A percentile compares a stretch with the other conserved stretches of the same genome.
Evolutionary conservation across 2,888 invertebrate genomes (phyloP).

Genomic region (Neelides folsomi): DNA sequence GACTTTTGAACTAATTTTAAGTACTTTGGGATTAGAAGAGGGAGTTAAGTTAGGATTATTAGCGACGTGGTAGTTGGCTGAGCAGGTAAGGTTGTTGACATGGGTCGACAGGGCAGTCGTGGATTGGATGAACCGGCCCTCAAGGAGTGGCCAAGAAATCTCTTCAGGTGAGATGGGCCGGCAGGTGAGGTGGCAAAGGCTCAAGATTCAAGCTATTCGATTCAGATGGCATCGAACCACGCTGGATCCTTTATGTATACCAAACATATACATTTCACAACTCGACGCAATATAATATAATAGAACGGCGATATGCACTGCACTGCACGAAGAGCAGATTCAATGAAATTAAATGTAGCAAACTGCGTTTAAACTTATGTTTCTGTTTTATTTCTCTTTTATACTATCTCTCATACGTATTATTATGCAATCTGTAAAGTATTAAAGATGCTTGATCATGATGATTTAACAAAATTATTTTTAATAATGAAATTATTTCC

Average conservation of each 20-base stretch:
- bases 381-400: too few relatives aligned
- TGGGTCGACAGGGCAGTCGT: slow-evolving; percentile 3
- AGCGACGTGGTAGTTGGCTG: not conserved
- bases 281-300: not conserved
- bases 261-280: not conserved
- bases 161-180: not conserved
- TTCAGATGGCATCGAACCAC: not conserved
- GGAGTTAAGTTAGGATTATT: not conserved
- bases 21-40: not conserved
- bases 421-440: too few relatives aligned
- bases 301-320: not conserved
- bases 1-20: too few relatives aligned
- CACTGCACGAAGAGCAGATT: slow-evolving; percentile 2
- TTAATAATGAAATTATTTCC: too few relatives aligned
- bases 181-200: not conserved
- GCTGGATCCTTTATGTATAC: not conserved
- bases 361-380: slow-evolving; percentile 1
- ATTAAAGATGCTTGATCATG: too few relatives aligned
- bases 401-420: too few relatives aligned
- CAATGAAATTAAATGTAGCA: not conserved
- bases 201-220: not conserved
- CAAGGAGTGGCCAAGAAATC: not conserved
- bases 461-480: too few relatives aligned
- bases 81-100: slow-evolving; percentile 3
- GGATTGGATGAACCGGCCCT: not conserved